These are phyloP conservation scores for Diplolepis rosae DNA, from an alignment of 2,888 invertebrate species.

Conservation along the genomic window DNA sequence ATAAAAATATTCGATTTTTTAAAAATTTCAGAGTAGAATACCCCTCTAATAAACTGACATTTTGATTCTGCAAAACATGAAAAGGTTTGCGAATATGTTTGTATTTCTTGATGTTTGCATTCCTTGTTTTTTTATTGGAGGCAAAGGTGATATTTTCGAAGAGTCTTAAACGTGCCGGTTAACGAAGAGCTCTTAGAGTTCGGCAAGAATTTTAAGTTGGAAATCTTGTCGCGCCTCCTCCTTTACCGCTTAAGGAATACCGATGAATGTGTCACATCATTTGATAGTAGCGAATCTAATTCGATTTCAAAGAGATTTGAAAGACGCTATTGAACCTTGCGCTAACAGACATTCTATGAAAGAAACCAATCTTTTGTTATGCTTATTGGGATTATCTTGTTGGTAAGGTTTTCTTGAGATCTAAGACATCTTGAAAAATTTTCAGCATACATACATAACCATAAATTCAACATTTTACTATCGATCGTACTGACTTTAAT, in stretches of 20 bases:
- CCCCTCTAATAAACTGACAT: neutral
- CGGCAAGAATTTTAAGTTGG: slow-evolving; percentile 69
- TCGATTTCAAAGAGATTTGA: slow-evolving; percentile 27
- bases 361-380: neutral
- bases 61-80: slow-evolving; percentile 10
- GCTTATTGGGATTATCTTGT: neutral
- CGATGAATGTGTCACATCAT: slow-evolving; percentile 33
- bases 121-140: slow-evolving; percentile 25
- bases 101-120: slow-evolving; percentile 17
- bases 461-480: neutral
- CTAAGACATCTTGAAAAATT: neutral
- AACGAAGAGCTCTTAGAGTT: slow-evolving; percentile 40
- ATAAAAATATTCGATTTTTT: too few relatives aligned
- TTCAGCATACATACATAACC: neutral
- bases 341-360: neutral
- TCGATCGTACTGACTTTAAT: neutral
- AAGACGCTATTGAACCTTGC: neutral
- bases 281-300: slow-evolving; percentile 37
- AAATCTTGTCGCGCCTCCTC: slow-evolving; percentile 68
- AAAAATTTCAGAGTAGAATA: too few relatives aligned
- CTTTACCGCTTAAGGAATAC: slow-evolving; percentile 43
- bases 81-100: slow-evolving; percentile 15
- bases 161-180: slow-evolving; percentile 38
- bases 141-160: slow-evolving; percentile 31
- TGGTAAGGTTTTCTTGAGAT: neutral